Evolutionary conservation across 2,113 vertebrate genomes (phyloP), one percentile per base, ranked within the genome.

Genomic region (Chelonoidis abingdonii): DNA sequence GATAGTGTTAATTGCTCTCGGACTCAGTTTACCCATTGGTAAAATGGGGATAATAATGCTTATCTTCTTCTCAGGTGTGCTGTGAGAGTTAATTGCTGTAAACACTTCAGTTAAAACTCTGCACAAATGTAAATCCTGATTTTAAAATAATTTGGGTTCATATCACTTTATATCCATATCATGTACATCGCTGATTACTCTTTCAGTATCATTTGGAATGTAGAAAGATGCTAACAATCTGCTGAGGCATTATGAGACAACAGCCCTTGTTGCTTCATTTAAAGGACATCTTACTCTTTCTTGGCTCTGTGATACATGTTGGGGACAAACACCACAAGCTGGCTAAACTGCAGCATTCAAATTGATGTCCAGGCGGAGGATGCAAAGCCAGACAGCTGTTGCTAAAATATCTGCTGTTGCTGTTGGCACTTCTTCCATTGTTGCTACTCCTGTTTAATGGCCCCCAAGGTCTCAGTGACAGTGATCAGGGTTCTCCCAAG

Each of bases 321-420:
- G 44, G 56, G n/a, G 52, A 86, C 49, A 93, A 54, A 87, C 69
- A 91, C 3, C 89, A 53, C 35, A 47, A 84, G 29, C 38, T 93
- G 86, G 9, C 27, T 89, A 93, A 95, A 49, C 13, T 44, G 53
- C 65, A 95, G 6, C 65, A 52, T 92, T 93, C 88, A 86, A 94
- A 81, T 49, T 11, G 84, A 53, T 83, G 38, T 92, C n/a, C 82
- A 85, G 52, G 59, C 95, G 88, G 76, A 95, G 25, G 27, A 54
- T 1, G 21, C 29, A 59, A 89, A 96, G 89, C 13, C 22, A 93
- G 93, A 75, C 95, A 97, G 90, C 92, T 97, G 93, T 83, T 97
- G 54, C 49, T 96, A 84, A 95, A 97, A 94, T 93, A 89, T 86
- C 92, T 95, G 86, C 57, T 87, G 87, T 84, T 79, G 82, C 76